Evolutionary conservation across 2,888 invertebrate species (phyloP).

Genomic region (Melinaea marsaeus): DNA sequence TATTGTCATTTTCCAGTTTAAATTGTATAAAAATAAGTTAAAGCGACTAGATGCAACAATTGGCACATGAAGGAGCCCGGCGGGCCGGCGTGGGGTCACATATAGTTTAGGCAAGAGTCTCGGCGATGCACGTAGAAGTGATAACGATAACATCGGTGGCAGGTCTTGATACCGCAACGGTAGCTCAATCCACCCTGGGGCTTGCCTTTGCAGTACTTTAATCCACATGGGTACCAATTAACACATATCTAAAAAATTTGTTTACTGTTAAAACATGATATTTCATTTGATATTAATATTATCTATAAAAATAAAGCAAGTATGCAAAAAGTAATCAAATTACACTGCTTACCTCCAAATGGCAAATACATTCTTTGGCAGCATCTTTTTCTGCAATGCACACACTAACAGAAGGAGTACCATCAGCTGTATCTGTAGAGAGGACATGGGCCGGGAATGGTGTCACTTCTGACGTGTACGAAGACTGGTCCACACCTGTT

Average conservation of each 20-base stretch:
- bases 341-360: constrained; percentile 80
- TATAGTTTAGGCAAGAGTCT: constrained; percentile 69
- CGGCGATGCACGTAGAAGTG: constrained; percentile 91
- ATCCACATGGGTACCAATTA: constrained; percentile 97
- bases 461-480: constrained; percentile 84
- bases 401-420: constrained; percentile 58
- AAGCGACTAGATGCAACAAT: constrained; percentile 36
- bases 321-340: neutral
- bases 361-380: constrained; percentile 88
- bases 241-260: constrained; percentile 70
- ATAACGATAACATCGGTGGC: constrained; percentile 92
- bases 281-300: no score
- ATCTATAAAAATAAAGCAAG: neutral
- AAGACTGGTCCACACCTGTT: constrained; percentile 83
- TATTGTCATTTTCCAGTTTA: constrained; percentile 29
- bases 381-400: constrained; percentile 84
- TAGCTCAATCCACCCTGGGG: constrained; percentile 83
- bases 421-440: constrained; percentile 51
- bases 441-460: constrained; percentile 80
- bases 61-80: constrained; percentile 35
- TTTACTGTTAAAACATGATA: neutral
- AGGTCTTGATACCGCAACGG: constrained; percentile 97
- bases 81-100: constrained; percentile 56
- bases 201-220: constrained; percentile 95
- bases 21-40: constrained; percentile 28